Evolutionary conservation across 1,140 invertebrate species (phyloP), one percentile per base, ranked within the genome.

Genomic region (Drusus annulatus): DNA sequence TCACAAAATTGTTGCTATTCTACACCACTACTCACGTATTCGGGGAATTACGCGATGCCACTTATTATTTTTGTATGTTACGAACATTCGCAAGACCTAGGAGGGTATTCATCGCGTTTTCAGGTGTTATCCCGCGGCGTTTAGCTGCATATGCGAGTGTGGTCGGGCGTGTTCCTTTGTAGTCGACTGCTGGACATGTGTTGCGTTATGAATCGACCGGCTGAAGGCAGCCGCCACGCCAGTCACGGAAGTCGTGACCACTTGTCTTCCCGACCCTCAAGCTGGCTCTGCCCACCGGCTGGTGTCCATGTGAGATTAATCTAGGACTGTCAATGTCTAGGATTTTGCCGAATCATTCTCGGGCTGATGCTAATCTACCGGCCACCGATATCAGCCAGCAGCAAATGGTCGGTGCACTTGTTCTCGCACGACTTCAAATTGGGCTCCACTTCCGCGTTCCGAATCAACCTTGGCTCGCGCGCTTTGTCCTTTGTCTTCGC

Each of bases 291-390:
- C 45, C 68, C 68, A 51, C 36, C 36, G 36, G 36, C 7, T 45
- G 7, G 68, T 19, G 45, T 19, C 68, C 68, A 25, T 71, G 50
- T 51, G 68, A 50, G 68, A 71, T 71, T 71, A 52, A 71, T 71
- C 63, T 68, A 17, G 50, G 68, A 71, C 68, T 71, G 68, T 71
- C 68, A 71, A 71, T 71, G 68, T 71, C 68, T 50, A 71, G 68
- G 68, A 71, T 71, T 25, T 13, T 52, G 60, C 60, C 19, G 21
- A 16, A 25, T 63, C 60, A 28, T 63, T 63, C 25, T 63, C 13
- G 60, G 13, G 36, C 36, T 65, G 68, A 71, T 71, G 50, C 17
- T 71, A 54, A 71, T 71, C 68, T 51, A 71, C 51, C 36, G 36
- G 36, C 16, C n/a, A 3, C 45, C 21, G 17, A 16, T n/a, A n/a